A percentile compares a stretch with the other conserved stretches of the same genome.
Conservation (phyloP, 2,797 vertebrate genomes). For the Pseudochaenichthys georgianus region DNA sequence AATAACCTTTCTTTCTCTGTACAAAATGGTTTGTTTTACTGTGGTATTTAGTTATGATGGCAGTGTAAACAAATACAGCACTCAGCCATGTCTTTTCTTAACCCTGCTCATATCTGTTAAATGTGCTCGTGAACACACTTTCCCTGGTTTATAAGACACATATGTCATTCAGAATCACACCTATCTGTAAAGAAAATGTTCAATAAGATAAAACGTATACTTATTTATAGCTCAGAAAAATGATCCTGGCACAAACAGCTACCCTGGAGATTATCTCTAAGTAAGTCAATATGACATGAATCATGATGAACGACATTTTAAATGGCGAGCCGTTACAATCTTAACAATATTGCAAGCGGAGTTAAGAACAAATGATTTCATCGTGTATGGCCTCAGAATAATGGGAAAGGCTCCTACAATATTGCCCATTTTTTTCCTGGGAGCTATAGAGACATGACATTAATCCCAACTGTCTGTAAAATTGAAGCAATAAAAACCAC, state of each 20-base stretch:
- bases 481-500: constrained; percentile 88
- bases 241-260: constrained; percentile 63
- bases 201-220: constrained; percentile 66
- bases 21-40: constrained; percentile 70
- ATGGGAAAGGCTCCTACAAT: constrained; percentile 81
- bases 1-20: constrained; percentile 67
- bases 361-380: constrained; percentile 83
- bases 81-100: constrained; percentile 42
- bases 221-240: constrained; percentile 73
- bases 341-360: constrained; percentile 76
- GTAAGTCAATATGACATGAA: constrained; percentile 79
- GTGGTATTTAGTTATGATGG: constrained; percentile 65
- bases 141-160: constrained; percentile 46
- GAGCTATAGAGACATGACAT: constrained; percentile 83
- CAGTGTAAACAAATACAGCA: constrained; percentile 73
- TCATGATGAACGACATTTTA: constrained; percentile 79
- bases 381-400: constrained; percentile 77
- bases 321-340: constrained; percentile 77
- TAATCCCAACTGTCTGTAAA: constrained; percentile 89
- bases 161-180: constrained; percentile 52
- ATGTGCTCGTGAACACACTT: constrained; percentile 39
- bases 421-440: constrained; percentile 81
- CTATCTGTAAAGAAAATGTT: constrained; percentile 31
- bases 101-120: constrained; percentile 57
- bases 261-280: constrained; percentile 67